These are phyloP conservation scores for Xyrichtys novacula DNA, from an alignment of 2,797 vertebrate genomes.

Conservation along the genomic window DNA sequence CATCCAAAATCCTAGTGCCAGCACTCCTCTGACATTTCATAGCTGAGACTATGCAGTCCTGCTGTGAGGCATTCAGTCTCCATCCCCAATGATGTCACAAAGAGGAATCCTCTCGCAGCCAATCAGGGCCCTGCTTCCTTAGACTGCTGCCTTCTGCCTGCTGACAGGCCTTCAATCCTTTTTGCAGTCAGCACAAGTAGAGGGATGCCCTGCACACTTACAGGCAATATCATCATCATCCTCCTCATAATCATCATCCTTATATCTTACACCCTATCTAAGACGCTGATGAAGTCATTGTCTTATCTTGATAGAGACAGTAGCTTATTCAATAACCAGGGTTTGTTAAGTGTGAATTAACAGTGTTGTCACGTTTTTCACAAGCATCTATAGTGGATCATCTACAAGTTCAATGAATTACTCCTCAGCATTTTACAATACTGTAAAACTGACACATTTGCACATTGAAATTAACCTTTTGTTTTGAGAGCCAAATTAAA, in stretches of 20 bases:
- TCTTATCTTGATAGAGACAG: slow-evolving; percentile 7
- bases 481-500: no score
- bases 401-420: not conserved
- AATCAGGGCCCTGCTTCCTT: slow-evolving; percentile 54
- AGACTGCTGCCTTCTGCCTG: slow-evolving; percentile 18
- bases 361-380: not conserved
- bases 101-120: slow-evolving; percentile 60
- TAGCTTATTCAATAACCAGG: not conserved
- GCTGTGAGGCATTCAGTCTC: slow-evolving; percentile 47
- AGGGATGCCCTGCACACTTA: slow-evolving; percentile 52
- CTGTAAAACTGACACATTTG: no score
- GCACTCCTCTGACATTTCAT: not conserved
- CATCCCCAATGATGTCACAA: slow-evolving; percentile 51
- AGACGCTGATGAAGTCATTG: slow-evolving; percentile 29
- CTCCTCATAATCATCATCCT: no score
- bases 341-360: not conserved
- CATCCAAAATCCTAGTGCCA: not conserved
- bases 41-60: slow-evolving; percentile 14
- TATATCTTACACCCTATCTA: slow-evolving; percentile 25
- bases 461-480: no score
- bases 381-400: not conserved
- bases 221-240: slow-evolving; percentile 37
- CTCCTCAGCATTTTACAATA: no score
- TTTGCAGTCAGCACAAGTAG: slow-evolving; percentile 33
- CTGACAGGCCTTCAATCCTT: slow-evolving; percentile 36